phyloP scores from a whole-genome alignment of 2,797 vertebrate genomes.

The Trichosurus vulpecula region DNA sequence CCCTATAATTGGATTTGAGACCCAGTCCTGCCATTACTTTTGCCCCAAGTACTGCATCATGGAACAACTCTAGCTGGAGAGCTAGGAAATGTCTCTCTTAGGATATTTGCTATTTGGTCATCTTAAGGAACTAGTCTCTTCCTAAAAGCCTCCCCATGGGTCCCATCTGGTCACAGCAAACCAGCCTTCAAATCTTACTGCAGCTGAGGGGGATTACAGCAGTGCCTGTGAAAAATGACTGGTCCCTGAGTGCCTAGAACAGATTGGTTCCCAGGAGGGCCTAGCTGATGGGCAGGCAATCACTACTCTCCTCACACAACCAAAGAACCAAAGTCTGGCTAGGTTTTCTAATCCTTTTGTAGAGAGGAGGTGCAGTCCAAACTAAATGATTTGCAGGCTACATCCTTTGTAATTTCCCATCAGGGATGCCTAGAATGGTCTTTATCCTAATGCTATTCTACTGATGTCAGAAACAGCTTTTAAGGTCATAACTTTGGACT shows the following conservation, averaged over 20 bases:
- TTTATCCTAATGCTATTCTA: not conserved
- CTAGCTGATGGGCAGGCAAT: not conserved
- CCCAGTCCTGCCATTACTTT: not conserved
- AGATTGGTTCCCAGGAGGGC: not conserved
- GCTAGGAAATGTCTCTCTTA: not conserved
- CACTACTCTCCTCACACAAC: not conserved
- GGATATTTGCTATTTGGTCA: not conserved
- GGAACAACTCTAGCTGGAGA: not conserved
- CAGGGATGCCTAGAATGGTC: not conserved
- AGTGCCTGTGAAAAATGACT: not conserved
- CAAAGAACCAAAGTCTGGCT: not conserved
- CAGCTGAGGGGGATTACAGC: not conserved
- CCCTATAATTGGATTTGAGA: conserved; percentile 34
- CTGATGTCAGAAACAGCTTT: not conserved
- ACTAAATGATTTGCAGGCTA: not conserved
- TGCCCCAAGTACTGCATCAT: not conserved
- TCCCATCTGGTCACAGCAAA: not conserved
- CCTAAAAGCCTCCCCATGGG: not conserved
- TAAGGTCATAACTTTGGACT: not conserved
- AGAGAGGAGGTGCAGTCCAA: not conserved
- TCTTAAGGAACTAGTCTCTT: not conserved
- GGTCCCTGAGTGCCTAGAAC: not conserved
- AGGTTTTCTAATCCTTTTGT: not conserved
- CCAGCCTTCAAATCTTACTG: not conserved
- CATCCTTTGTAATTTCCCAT: not conserved